Base-by-base conservation (phyloP, 1,140 invertebrate species). In the Macrosteles quadrilineatus region DNA sequence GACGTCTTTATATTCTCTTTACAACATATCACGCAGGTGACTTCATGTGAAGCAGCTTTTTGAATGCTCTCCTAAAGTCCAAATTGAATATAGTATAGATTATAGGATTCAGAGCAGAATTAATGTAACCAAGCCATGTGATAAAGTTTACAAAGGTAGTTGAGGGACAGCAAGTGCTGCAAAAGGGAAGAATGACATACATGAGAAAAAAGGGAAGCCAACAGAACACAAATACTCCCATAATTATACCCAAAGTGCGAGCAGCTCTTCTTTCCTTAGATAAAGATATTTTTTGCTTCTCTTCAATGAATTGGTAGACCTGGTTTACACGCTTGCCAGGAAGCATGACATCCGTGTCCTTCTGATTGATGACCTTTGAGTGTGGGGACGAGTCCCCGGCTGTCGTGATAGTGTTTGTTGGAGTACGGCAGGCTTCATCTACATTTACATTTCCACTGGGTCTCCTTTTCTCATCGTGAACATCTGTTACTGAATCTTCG, bases 21-120 rank as follows among this genome's bases (percentile, higher is more conserved):
- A n/a, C n/a, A n/a, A n/a, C 4, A 36, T 6, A 72, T 74, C 73
- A 70, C 68, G 67, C 66, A 14, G 64, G 50, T 12, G 55, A 36
- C 32, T 73, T 75, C 47, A 94, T 86, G 74, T 89, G 91, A 43
- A 95, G 82, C 27, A 95, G 81, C 78, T 91, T 91, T 78, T 95
- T 94, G 79, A 98, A 99, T 2, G 96, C 96, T 77, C 90, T 86
- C 68, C 96, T 86, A 81, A 98, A 99, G 78, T 98, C 97, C 78
- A 97, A 86, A 83, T 98, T 98, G 80, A 98, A 98, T 78, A 98
- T 97, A 0, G 96, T 98, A 81, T 98, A 99, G 73, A 98, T 98
- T 74, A 98, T 87, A 12, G 97, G 97, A 82, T 98, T 98, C 12
- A 98, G 85, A n/a, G 93, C 93, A 25, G 95, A 98, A 82, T 99